Percentiles rank a stretch among this genome's conserved stretches.
Evolutionary conservation across 2,113 vertebrate genomes (phyloP).

Genomic region (Oreocharis arfaki): DNA sequence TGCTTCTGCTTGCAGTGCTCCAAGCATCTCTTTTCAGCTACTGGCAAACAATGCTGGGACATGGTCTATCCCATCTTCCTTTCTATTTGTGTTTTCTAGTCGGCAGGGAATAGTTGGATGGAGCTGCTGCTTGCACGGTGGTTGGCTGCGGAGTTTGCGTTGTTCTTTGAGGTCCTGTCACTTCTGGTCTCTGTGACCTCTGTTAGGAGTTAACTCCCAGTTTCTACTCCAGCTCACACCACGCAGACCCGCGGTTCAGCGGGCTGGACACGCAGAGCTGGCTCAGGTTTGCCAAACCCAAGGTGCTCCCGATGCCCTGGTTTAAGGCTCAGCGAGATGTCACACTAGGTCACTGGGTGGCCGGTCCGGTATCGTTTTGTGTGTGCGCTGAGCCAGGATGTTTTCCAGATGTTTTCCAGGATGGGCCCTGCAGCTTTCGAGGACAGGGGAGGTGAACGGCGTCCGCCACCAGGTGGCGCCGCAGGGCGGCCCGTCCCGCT

Average conservation of each 20-base stretch:
- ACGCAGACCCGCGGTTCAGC: neutral
- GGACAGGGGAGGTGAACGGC: neutral
- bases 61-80: fast-evolving
- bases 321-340: neutral
- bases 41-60: neutral
- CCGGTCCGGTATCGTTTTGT: too few species aligned
- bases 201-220: fast-evolving
- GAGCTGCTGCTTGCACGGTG: neutral
- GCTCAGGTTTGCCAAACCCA: neutral
- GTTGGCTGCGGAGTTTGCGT: fast-evolving
- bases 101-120: fast-evolving
- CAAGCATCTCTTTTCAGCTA: fast-evolving
- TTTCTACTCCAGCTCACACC: fast-evolving
- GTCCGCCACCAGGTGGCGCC: neutral
- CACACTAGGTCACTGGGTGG: neutral
- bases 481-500: neutral
- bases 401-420: neutral
- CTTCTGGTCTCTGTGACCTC: neutral
- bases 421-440: neutral
- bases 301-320: too few species aligned
- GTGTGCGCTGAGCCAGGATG: neutral
- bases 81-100: neutral
- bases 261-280: fast-evolving
- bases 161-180: neutral
- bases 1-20: neutral